Percentiles rank a stretch among this genome's conserved stretches.
Conservation (phyloP, 2,113 vertebrate species). For the Corydoras maculifer region DNA sequence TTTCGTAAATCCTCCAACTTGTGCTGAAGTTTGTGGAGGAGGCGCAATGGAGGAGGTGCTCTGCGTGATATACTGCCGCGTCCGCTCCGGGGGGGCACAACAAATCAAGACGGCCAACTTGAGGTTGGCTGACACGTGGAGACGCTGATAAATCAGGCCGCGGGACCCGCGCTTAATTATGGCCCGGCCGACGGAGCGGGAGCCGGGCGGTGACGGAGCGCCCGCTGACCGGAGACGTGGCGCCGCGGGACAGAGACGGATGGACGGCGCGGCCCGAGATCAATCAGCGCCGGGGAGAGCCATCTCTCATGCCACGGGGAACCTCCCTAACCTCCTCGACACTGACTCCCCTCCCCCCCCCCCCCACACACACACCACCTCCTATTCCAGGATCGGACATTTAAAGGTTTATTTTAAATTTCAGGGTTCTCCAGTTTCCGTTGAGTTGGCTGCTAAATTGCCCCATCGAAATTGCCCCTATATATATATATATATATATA, state of each 20-base stretch:
- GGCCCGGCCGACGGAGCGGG: conserved; percentile 23
- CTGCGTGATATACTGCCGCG: too few species aligned
- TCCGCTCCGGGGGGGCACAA: conserved; percentile 29
- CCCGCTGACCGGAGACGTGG: conserved; percentile 40
- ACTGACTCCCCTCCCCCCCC: too few species aligned
- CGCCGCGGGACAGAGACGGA: conserved; percentile 52
- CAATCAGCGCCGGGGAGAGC: conserved; percentile 58
- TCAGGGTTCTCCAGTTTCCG: too few species aligned
- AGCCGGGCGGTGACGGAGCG: conserved; percentile 30
- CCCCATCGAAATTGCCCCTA: too few species aligned
- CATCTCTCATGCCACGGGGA: too few species aligned
- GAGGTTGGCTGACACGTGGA: conserved; percentile 21
- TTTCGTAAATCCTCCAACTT: background rate
- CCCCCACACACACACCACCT: too few species aligned
- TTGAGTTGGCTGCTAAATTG: too few species aligned
- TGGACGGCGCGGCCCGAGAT: conserved; percentile 52
- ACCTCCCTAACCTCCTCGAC: too few species aligned
- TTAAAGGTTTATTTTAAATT: too few species aligned
- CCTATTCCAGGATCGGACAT: too few species aligned
- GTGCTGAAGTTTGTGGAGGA: conserved; percentile 8
- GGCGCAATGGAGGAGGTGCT: background rate
- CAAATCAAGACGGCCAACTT: conserved; percentile 37
- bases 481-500: too few species aligned
- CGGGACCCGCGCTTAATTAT: conserved; percentile 49
- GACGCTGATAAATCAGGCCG: conserved; percentile 39